A percentile compares a stretch with the other conserved stretches of the same genome.
phyloP scores from a whole-genome alignment of 37 sponge, comb jelly and placozoan species.

The Mnemiopsis leidyi region DNA sequence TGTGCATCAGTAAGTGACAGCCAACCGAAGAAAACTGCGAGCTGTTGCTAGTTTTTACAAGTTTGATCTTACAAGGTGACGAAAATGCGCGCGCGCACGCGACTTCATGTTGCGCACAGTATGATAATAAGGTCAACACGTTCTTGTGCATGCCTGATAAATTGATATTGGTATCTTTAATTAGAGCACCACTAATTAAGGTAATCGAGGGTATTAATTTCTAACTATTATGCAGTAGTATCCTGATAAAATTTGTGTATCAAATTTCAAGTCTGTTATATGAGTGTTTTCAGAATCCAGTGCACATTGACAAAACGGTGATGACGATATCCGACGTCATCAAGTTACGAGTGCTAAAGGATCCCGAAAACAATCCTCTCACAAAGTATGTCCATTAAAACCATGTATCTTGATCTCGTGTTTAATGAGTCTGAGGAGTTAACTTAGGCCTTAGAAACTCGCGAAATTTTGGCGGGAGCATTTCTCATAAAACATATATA shows the following conservation, averaged over 20 bases:
- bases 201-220: too few species aligned
- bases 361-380: neutral
- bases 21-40: neutral
- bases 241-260: too few species aligned
- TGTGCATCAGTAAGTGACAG: too few species aligned
- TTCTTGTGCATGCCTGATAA: too few species aligned
- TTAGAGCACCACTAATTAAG: too few species aligned
- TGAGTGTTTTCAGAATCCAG: neutral
- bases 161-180: too few species aligned
- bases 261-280: too few species aligned
- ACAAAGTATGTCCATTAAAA: neutral
- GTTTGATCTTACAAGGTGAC: neutral
- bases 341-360: neutral
- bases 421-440: neutral
- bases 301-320: constrained; percentile 10
- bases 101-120: neutral
- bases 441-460: too few species aligned
- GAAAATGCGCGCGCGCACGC: neutral
- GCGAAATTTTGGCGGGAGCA: too few species aligned
- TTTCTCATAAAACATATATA: too few species aligned
- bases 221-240: too few species aligned
- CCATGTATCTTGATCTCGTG: neutral
- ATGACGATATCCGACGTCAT: constrained; percentile 38
- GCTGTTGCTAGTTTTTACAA: neutral
- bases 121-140: too few species aligned